Evolutionary conservation across 2,113 vertebrate species (phyloP).

Genomic region (Empidonax alnorum): DNA sequence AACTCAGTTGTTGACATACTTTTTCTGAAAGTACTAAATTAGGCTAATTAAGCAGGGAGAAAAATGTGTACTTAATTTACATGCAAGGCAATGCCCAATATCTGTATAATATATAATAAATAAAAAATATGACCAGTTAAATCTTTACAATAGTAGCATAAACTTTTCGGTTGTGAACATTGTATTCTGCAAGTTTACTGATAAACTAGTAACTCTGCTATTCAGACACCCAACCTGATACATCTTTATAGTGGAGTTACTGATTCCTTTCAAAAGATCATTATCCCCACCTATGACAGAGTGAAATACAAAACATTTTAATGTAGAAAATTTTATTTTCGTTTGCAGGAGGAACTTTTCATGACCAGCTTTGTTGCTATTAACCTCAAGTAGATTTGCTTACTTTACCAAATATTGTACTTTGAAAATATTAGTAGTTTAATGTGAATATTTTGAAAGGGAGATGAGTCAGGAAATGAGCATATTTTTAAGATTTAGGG

Average conservation of each 20-base stretch:
- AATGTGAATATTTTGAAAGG: background rate
- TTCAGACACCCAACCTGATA: background rate
- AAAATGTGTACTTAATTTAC: background rate
- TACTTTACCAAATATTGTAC: background rate
- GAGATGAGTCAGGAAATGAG: background rate
- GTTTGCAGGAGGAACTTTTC: background rate
- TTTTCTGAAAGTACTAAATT: background rate
- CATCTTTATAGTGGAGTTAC: background rate
- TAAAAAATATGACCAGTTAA: background rate
- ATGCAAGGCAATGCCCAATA: background rate
- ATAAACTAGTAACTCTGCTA: background rate
- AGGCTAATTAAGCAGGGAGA: background rate
- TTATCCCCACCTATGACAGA: background rate
- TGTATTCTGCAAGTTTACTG: background rate
- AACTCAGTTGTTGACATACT: background rate
- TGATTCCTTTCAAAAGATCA: background rate
- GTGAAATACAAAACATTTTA: background rate
- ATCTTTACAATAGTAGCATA: background rate
- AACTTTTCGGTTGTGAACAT: background rate
- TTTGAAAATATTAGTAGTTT: background rate
- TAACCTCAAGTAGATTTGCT: background rate
- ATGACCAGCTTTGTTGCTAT: background rate
- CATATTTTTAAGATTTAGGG: background rate
- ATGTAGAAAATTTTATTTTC: background rate
- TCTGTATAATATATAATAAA: background rate